Base-by-base conservation (phyloP, 2,113 vertebrate species). In the Tyto alba region DNA sequence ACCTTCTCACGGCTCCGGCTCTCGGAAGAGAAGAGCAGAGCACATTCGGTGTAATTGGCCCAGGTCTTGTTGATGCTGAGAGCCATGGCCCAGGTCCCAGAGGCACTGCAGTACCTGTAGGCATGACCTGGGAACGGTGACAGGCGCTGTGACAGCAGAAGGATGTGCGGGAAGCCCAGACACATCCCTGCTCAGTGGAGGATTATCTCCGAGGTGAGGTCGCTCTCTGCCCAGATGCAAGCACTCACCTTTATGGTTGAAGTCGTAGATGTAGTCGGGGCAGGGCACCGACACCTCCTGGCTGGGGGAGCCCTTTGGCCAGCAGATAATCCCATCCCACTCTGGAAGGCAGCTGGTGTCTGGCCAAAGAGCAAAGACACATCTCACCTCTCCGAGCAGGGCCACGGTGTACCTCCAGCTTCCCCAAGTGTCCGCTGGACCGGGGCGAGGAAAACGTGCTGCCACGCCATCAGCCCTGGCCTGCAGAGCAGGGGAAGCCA, bases 1-100 rank as follows among this genome's bases (percentile, higher is more conserved):
- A 99, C 99, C 98, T 98, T 98, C 85, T 99, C 98, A 1, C 95
- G 98, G 77, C 92, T 97, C 81, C 97, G 97, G 82, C 98, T 97
- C 90, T 98, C 98, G 0, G 98, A 97, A 57, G 97, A 98, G 85
- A 99, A 97, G 97, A 98, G 98, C 41, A 97, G 88, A 30, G 98
- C 98, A 43, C 99, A 99, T 81, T 99, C 99, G 0, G 98, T 98
- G 97, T 99, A 99, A 91, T 99, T 99, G n/a, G 99, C 99, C 99
- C 99, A 99, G 20, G 99, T 99, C 87, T 98, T 98, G 97, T 99
- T 99, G 90, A 98, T 91, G 79, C 97, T 98, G 56, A 97, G 89
- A 15, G 98, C 99, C 96, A 98, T 75, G 75, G 99, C 98, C 99
- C 99, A 99, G 60, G 84, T 98, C 20, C 99, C 99, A 0, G 95